phyloP scores from a whole-genome alignment of 2,797 vertebrate species.

The Prunella strophiata region DNA sequence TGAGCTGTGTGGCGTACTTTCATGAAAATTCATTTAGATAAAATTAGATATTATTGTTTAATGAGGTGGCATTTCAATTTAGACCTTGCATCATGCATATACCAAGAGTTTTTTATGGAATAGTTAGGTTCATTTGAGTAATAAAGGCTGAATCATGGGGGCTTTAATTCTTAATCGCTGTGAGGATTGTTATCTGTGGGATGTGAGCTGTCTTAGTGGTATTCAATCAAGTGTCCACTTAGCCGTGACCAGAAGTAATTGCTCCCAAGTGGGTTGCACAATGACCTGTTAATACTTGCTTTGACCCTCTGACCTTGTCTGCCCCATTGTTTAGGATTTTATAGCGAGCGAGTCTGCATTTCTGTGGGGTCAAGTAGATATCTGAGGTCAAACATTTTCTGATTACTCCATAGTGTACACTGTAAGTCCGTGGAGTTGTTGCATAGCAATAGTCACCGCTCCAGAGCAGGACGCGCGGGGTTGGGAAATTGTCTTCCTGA shows the following conservation, averaged over 20 bases:
- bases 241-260: constrained; percentile 99
- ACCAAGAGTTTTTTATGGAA: constrained; percentile 92
- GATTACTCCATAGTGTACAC: constrained; percentile 73
- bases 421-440: constrained; percentile 66
- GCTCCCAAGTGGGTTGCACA: constrained; percentile 98
- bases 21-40: constrained; percentile 89
- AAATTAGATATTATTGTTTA: constrained; percentile 90
- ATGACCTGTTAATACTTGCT: constrained; percentile 98
- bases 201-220: constrained; percentile 97
- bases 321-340: constrained; percentile 94
- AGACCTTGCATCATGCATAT: constrained; percentile 85
- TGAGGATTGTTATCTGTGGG: constrained; percentile 99
- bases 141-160: constrained; percentile 98
- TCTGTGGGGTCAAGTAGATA: constrained; percentile 93
- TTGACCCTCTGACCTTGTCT: constrained; percentile 99
- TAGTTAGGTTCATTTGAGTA: constrained; percentile 99
- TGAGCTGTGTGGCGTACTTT: constrained; percentile 84
- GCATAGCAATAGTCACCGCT: constrained; percentile 64
- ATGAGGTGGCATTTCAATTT: constrained; percentile 89
- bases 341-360: constrained; percentile 88
- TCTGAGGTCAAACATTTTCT: constrained; percentile 85
- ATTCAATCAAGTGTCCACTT: constrained; percentile 99
- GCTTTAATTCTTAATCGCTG: constrained; percentile 99
- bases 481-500: constrained; percentile 74
- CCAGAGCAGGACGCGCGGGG: constrained; percentile 49